These are phyloP conservation scores for Drosophila lacteicornis DNA, from an alignment of 1,140 invertebrate genomes.

Conservation along the genomic window DNA sequence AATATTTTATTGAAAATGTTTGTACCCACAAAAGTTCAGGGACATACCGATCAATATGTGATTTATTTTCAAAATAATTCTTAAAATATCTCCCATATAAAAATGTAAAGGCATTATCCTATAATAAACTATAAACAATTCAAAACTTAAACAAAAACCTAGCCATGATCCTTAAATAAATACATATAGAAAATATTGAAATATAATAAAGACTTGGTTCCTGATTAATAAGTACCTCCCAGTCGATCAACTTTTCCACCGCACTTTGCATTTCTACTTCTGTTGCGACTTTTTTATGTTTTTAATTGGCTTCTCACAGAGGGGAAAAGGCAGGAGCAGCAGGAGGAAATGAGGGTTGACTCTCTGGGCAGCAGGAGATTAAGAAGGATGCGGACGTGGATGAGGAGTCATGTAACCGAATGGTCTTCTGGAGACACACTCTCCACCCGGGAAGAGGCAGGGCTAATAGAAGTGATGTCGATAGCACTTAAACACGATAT, in stretches of 20 bases:
- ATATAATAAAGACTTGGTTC: no score
- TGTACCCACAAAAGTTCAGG: no score
- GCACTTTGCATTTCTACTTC: constrained; percentile 23
- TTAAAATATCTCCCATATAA: no score
- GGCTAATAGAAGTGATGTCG: constrained; percentile 84
- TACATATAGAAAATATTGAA: not conserved
- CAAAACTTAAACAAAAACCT: not conserved
- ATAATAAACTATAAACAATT: not conserved
- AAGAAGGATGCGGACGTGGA: constrained; percentile 58
- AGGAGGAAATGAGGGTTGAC: constrained; percentile 2
- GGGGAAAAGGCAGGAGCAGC: not conserved
- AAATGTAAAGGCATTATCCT: not conserved
- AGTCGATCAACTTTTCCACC: constrained; percentile 7
- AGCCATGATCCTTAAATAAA: not conserved
- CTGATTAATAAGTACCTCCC: not conserved
- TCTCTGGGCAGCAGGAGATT: constrained; percentile 20
- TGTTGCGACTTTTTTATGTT: constrained; percentile 58
- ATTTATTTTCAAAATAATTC: no score
- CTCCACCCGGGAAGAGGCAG: constrained; percentile 13
- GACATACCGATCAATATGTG: no score
- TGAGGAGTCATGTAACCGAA: constrained; percentile 71
- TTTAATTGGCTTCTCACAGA: constrained; percentile 81
- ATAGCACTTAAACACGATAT: constrained; percentile 85
- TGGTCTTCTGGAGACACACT: constrained; percentile 35
- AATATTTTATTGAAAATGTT: no score